phyloP scores from a whole-genome alignment of 2,888 invertebrate genomes.

The Mesoligia furuncula region DNA sequence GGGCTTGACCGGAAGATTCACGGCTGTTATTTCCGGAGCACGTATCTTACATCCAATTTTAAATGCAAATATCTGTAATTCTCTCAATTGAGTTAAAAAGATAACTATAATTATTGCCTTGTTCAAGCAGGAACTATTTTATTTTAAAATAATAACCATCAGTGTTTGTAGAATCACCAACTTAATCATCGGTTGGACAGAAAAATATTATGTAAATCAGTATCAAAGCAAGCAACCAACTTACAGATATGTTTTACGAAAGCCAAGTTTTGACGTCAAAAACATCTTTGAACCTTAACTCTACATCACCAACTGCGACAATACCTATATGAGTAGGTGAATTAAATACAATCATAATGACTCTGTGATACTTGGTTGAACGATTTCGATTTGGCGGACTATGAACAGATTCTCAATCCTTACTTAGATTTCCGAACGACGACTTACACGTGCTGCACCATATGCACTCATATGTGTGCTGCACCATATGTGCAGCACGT shows the following conservation, averaged over 20 bases:
- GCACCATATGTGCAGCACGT: too few species aligned
- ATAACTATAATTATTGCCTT: neutral
- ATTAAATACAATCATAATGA: neutral
- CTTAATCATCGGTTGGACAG: neutral
- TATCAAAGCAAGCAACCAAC: neutral
- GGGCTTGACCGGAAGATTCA: neutral
- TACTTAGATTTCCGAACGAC: neutral
- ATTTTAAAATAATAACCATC: neutral
- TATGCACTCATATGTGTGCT: too few species aligned
- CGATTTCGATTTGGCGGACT: neutral
- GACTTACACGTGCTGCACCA: neutral
- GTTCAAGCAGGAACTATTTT: neutral
- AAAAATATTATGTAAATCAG: neutral
- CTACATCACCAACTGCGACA: neutral
- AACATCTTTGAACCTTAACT: too few species aligned
- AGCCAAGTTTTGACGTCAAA: neutral
- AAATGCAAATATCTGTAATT: neutral
- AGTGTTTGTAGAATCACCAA: neutral
- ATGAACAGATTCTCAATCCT: neutral
- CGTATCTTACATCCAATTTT: neutral
- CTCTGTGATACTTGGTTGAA: neutral
- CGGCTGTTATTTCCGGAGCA: conserved; percentile 3
- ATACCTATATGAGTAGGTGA: neutral
- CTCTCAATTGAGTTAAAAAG: neutral
- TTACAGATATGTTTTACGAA: neutral